These are phyloP conservation scores for Homalodisca vitripennis DNA, from an alignment of 1,140 invertebrate species.

Conservation along the genomic window DNA sequence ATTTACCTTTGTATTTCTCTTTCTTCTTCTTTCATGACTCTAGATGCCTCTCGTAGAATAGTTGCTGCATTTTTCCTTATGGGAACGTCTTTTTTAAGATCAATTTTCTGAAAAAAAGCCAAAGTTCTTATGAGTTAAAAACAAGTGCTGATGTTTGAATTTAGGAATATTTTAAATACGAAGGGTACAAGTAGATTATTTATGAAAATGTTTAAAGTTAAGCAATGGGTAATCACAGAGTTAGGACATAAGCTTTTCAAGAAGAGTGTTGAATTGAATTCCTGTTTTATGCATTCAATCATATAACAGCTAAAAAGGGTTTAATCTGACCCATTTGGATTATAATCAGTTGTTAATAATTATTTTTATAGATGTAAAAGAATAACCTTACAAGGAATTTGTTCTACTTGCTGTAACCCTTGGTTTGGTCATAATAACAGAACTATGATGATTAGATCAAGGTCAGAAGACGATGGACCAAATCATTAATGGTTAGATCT, in stretches of 20 bases:
- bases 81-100: neutral
- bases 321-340: too few species aligned
- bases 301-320: too few species aligned
- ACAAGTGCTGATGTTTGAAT: neutral
- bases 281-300: too few species aligned
- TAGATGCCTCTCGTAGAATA: conserved; percentile 17
- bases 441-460: too few species aligned
- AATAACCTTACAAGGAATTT: too few species aligned
- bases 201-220: neutral
- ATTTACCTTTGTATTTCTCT: conserved; percentile 18
- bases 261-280: too few species aligned
- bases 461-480: too few species aligned
- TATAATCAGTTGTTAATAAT: too few species aligned
- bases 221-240: neutral
- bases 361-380: too few species aligned
- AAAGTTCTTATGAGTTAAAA: neutral
- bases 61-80: conserved; percentile 21
- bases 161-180: neutral
- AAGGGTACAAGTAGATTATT: neutral
- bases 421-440: too few species aligned
- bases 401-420: too few species aligned
- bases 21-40: conserved; percentile 22
- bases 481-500: too few species aligned
- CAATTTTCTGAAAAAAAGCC: neutral
- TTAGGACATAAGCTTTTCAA: neutral